These are phyloP conservation scores for Tichodroma muraria DNA, from an alignment of 2,113 vertebrate genomes.

Conservation along the genomic window DNA sequence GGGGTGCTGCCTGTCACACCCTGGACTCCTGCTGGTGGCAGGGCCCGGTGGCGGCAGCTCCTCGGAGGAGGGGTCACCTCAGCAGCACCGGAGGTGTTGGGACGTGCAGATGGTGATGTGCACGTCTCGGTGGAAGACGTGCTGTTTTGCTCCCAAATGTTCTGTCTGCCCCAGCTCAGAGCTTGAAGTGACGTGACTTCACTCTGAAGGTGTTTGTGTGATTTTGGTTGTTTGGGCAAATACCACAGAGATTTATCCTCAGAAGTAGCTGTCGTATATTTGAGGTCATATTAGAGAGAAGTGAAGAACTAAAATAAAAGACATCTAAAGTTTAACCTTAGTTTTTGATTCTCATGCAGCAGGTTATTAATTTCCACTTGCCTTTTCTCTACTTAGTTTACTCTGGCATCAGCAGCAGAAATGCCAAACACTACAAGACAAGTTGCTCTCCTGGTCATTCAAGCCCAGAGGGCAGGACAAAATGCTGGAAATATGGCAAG, in stretches of 20 bases:
- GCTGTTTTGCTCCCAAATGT: accelerated
- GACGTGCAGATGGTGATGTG: not conserved
- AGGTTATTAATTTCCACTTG: not conserved
- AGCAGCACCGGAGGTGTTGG: not conserved
- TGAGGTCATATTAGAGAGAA: not conserved
- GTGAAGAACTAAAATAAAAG: not conserved
- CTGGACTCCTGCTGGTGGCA: accelerated
- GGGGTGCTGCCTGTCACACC: not conserved
- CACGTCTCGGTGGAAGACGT: accelerated
- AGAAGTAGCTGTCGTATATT: not conserved
- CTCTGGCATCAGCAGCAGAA: not conserved
- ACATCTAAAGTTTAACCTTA: not conserved
- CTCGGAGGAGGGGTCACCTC: not conserved
- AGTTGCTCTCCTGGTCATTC: not conserved
- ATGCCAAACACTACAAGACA: constrained; percentile 1
- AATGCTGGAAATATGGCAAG: constrained; percentile 13
- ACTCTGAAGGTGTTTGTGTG: too few species aligned
- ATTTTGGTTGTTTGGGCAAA: not conserved
- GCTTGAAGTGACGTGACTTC: not conserved
- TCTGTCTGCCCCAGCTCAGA: not conserved
- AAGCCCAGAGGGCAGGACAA: not conserved
- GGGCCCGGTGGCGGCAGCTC: accelerated
- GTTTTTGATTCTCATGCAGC: not conserved
- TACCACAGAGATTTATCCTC: not conserved
- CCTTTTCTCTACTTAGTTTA: not conserved